Base-by-base conservation (phyloP, 1,140 invertebrate genomes). In the Periplaneta americana region DNA sequence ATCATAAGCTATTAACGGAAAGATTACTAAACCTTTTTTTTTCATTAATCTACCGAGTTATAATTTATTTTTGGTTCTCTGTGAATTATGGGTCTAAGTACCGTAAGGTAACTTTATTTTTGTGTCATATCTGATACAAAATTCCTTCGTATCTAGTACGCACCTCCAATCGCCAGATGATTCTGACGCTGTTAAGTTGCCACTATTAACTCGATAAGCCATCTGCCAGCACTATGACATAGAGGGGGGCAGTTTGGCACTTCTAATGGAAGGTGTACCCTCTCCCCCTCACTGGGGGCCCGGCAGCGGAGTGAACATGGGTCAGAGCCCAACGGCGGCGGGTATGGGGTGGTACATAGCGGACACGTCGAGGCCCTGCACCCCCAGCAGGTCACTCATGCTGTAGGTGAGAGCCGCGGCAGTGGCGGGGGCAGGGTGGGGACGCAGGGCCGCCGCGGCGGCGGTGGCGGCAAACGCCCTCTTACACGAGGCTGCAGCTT, bases 301-400 rank as follows among this genome's bases (percentile, higher is more conserved):
- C 80, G 89, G 87, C 0, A 91, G 89, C 22, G 89, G 87, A 31
- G 91, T 85, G 48, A 91, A 88, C 79, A 89, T 87, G 86, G 93
- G 94, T 94, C 93, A 94, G 89, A 96, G 92, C 31, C 93, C 93
- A 83, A 92, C 89, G 36, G 86, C 84, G 22, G 90, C 88, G 0
- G 90, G 92, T 82, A 91, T 90, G 39, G 83, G 82, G 86, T 90
- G 88, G 84, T 93, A 94, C 8, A 93, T 88, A 22, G 92, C 89
- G 33, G 89, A 88, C 85, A 93, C 88, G 83, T 93, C 93, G 33
- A 94, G 88, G 39, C 92, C 90, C 83, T 92, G 93, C 32, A 94
- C 90, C 2, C 91, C 92, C 15, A 94, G 86, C 57, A 94, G 86
- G 85, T 94, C 93, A 85, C 90, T 93, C 89, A 94, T 92, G 39